Percentiles rank a stretch among this genome's conserved stretches.
Evolutionary conservation across 2,113 vertebrate genomes (phyloP).

Genomic region (Forbesichthys agassizii): DNA sequence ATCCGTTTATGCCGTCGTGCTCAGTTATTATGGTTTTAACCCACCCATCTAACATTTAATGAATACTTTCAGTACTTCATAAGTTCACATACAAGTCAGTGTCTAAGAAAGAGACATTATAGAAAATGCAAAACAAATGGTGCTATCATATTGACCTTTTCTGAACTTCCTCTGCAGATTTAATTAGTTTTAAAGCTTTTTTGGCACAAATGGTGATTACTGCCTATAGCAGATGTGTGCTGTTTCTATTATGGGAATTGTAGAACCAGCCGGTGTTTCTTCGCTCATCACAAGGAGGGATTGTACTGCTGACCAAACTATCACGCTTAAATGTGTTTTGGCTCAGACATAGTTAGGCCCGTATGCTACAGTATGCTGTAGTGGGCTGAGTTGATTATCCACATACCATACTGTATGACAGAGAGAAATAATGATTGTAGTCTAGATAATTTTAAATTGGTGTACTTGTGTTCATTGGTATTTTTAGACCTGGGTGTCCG

Average conservation of each 20-base stretch:
- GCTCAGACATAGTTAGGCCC: too few species aligned
- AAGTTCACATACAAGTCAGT: too few species aligned
- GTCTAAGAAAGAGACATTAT: too few species aligned
- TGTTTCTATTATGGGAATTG: slow-evolving; percentile 9
- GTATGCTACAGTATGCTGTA: too few species aligned
- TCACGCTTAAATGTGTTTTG: too few species aligned
- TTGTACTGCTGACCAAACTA: background rate
- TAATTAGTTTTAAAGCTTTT: slow-evolving; percentile 29
- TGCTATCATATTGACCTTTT: too few species aligned
- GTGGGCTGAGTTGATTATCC: too few species aligned
- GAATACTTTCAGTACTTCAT: background rate
- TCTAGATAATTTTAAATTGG: too few species aligned
- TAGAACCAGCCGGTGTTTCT: background rate
- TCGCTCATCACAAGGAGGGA: background rate
- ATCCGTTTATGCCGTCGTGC: background rate
- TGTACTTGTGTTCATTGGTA: too few species aligned
- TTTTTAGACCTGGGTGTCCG: too few species aligned
- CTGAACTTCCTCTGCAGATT: background rate
- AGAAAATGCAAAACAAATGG: background rate
- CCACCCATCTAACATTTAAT: background rate
- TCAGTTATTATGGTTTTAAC: background rate
- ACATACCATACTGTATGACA: too few species aligned
- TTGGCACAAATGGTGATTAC: slow-evolving; percentile 38
- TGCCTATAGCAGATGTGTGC: slow-evolving; percentile 36
- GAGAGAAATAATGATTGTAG: too few species aligned